Conservation (phyloP, 2,888 invertebrate species). For the Agrotis exclamationis region DNA sequence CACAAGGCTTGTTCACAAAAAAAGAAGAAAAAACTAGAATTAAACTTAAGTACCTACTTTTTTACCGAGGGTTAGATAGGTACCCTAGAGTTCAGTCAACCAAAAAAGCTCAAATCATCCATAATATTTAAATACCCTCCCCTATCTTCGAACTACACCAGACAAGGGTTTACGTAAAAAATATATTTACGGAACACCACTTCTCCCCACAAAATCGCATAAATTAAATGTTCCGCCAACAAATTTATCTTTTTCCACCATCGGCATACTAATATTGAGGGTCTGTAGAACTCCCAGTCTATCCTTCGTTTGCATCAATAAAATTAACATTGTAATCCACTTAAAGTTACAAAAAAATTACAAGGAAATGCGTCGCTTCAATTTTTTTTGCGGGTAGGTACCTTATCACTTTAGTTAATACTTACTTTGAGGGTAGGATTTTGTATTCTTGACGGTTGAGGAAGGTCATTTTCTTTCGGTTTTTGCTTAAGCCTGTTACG, state of each 20-base stretch:
- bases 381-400: too few species aligned
- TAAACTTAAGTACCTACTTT: too few species aligned
- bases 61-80: not conserved
- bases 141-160: constrained; percentile 24
- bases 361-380: constrained; percentile 73
- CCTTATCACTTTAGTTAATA: constrained; percentile 63
- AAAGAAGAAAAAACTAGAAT: too few species aligned
- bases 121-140: constrained; percentile 29
- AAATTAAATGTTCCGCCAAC: constrained; percentile 88
- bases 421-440: constrained; percentile 37
- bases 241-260: constrained; percentile 89
- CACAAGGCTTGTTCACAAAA: too few species aligned
- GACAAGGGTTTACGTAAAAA: constrained; percentile 54
- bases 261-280: constrained; percentile 88
- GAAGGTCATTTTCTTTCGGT: not conserved
- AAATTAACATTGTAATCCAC: constrained; percentile 91
- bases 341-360: constrained; percentile 86
- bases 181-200: constrained; percentile 70
- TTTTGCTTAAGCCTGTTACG: not conserved
- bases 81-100: constrained; percentile 6
- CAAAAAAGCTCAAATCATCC: constrained; percentile 35
- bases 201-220: constrained; percentile 82
- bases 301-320: constrained; percentile 87
- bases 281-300: constrained; percentile 67
- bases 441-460: constrained; percentile 6